Conservation (phyloP, 1,140 invertebrate species). For the Pemphigus obesinymphae region DNA sequence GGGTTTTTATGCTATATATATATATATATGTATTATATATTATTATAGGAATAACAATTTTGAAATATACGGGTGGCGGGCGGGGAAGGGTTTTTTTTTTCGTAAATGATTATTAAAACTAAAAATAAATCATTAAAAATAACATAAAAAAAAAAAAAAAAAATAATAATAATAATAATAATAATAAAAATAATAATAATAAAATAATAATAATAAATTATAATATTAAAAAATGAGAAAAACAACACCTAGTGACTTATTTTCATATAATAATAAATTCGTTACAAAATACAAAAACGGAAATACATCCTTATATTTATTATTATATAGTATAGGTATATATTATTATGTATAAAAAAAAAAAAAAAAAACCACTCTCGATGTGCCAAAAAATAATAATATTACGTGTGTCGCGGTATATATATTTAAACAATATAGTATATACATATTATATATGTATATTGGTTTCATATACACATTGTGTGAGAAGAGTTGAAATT, state of each 20-base stretch:
- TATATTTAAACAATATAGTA: background rate
- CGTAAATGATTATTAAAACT: conserved; percentile 2
- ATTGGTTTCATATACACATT: background rate
- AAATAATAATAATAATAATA: conserved; percentile 15
- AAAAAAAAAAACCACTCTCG: background rate
- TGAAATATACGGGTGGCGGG: background rate
- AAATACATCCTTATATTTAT: background rate
- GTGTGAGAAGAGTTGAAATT: background rate
- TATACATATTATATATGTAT: background rate
- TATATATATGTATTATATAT: too few relatives aligned
- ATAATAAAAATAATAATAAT: conserved; percentile 14
- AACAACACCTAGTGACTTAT: conserved; percentile 36
- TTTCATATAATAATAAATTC: conserved; percentile 16
- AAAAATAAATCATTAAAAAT: conserved; percentile 36
- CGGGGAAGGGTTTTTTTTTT: too few relatives aligned
- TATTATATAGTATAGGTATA: background rate
- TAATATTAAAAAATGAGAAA: conserved; percentile 1
- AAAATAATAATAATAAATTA: conserved; percentile 15
- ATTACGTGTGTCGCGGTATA: background rate
- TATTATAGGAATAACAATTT: background rate
- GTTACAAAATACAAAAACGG: conserved; percentile 34
- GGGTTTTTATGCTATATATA: background rate
- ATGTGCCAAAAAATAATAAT: background rate
- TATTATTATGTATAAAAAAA: background rate
- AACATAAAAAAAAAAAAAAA: conserved; percentile 12